These are phyloP conservation scores for Dioctria rufipes DNA, from an alignment of 2,888 invertebrate genomes.

Conservation along the genomic window DNA sequence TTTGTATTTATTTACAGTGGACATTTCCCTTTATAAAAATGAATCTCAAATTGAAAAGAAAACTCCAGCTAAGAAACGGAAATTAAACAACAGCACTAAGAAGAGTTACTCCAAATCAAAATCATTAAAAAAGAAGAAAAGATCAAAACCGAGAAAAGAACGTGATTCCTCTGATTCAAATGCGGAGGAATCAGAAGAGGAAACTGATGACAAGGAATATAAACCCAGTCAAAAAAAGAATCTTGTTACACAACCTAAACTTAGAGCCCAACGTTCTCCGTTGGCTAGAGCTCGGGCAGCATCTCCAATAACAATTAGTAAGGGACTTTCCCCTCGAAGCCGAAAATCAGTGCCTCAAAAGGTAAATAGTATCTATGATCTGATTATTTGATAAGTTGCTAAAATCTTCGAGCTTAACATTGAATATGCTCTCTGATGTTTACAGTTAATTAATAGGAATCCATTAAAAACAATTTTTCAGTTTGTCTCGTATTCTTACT, in stretches of 20 bases:
- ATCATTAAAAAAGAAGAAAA: conserved; percentile 59
- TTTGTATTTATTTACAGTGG: conserved; percentile 75
- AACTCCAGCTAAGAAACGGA: conserved; percentile 61
- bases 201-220: conserved; percentile 61
- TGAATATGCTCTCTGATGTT: too few relatives aligned
- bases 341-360: conserved; percentile 64
- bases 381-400: not conserved
- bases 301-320: conserved; percentile 64
- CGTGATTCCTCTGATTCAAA: conserved; percentile 63
- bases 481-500: too few relatives aligned
- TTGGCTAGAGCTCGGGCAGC: conserved; percentile 65
- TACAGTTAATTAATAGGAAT: too few relatives aligned
- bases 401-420: not conserved
- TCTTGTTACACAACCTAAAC: conserved; percentile 51
- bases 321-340: conserved; percentile 62
- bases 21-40: conserved; percentile 86
- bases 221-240: conserved; percentile 64
- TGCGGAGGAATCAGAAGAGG: conserved; percentile 48
- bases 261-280: conserved; percentile 65
- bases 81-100: conserved; percentile 60
- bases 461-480: too few relatives aligned
- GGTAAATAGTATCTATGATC: conserved; percentile 58
- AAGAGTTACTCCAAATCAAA: conserved; percentile 51
- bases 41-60: conserved; percentile 83
- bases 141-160: conserved; percentile 55